These are phyloP conservation scores for Cecropterus lyciades DNA, from an alignment of 1,140 invertebrate genomes.

Conservation along the genomic window DNA sequence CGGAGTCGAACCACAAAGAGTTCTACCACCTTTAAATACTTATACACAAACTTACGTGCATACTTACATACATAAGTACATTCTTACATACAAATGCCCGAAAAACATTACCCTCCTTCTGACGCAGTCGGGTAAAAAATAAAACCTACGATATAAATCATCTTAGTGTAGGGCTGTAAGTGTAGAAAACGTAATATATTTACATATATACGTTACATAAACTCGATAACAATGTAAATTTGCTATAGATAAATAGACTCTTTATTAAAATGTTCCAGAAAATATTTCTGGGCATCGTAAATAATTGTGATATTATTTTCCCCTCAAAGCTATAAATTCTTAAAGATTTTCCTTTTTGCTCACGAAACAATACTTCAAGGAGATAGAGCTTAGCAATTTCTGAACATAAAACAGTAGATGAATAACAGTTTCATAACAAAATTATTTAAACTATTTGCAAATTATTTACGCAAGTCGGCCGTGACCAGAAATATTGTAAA, in stretches of 20 bases:
- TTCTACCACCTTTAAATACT: too few relatives aligned
- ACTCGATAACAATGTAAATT: not conserved
- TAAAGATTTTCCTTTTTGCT: too few relatives aligned
- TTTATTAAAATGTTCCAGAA: not conserved
- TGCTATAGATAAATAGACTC: not conserved
- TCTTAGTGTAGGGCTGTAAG: too few relatives aligned
- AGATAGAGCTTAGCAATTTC: conserved; percentile 1
- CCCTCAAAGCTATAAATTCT: not conserved
- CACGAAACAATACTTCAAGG: not conserved
- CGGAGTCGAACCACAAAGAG: too few relatives aligned
- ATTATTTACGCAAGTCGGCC: not conserved
- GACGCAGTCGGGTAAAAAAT: too few relatives aligned
- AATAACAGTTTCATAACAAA: not conserved
- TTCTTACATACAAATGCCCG: too few relatives aligned
- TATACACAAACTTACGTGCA: too few relatives aligned
- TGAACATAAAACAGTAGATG: not conserved
- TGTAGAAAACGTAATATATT: not conserved
- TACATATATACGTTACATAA: not conserved
- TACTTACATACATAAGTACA: too few relatives aligned
- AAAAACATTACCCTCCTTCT: too few relatives aligned
- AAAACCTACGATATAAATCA: too few relatives aligned
- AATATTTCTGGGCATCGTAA: not conserved
- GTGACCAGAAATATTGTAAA: not conserved
- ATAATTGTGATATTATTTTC: not conserved
- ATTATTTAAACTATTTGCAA: not conserved